Evolutionary conservation across 2,797 vertebrate species (phyloP), one percentile per base, ranked within the genome.

Genomic region (Poecile montanus): DNA sequence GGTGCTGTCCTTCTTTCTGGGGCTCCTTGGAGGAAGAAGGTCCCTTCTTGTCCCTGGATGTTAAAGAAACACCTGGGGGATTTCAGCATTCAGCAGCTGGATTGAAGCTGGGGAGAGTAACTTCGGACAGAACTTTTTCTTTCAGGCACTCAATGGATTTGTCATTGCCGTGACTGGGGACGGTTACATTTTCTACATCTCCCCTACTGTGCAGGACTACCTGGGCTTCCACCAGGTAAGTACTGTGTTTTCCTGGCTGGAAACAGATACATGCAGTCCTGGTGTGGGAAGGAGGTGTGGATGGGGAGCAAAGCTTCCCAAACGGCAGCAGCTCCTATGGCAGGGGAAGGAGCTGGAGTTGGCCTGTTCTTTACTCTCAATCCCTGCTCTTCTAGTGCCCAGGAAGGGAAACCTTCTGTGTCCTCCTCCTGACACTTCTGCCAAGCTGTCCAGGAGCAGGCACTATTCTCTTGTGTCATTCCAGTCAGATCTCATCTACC

Each of bases 181-280:
- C 1, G 98, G 98, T 19, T 97, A 96, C 91, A 98, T 99, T 95
- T 98, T 99, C 97, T 99, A 98, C 79, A 95, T 98, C 82, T 99
- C 98, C 70, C 98, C 98, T 80, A 98, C 98, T 36, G 98, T 99
- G 93, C 98, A 98, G 97, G 98, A 98, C 96, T 99, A 98, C 93
- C 84, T 99, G 83, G 98, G 98, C 73, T 99, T 99, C 96, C 98
- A 98, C 94, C 98, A 99, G 98, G 98, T 99, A 94, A 84, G 95
- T 85, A 27, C 38, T 0, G 0, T 6, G 54, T 63, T 76, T 30
- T 60, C 51, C 45, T 79, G 47, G 13, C 70, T 76, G 9, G 58
- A 45, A 73, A n/a, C 26, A 40, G 68, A n/a, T 0, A 3, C 62
- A 7, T 51, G 26, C 54, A 36, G 38, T 14, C 27, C n/a, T 14